Evolutionary conservation across 2,113 vertebrate genomes (phyloP), one percentile per base, ranked within the genome.

Genomic region (Lepus timidus): DNA sequence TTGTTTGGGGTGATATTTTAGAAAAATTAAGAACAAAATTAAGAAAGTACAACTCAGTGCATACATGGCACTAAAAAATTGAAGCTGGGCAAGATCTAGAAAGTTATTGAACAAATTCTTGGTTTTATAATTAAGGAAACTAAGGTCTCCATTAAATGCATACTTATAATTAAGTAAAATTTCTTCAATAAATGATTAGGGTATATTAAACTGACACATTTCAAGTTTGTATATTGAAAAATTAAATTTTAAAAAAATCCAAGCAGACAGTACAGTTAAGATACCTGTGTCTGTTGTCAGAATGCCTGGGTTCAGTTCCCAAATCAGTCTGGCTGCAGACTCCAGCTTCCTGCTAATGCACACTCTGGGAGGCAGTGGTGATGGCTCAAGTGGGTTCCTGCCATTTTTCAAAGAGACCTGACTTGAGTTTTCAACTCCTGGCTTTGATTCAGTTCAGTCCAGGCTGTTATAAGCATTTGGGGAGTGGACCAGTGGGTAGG

Each of bases 91-190:
- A 10, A 4, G 36, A 88, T 5, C 17, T 68, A 2, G 14, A 39
- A 29, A 17, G 1, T 17, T 52, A 44, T 52, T 4, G 27, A n/a
- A 49, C 1, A 62, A 27, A 12, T 3, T 89, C 14, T 33, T 74
- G 19, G 2, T 39, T 93, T 90, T 76, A 73, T 64, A 85, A 82
- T 65, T 79, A 84, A 88, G 29, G 74, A 90, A 90, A 67, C 19
- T 71, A 39, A 93, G 73, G 7, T 31, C 25, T 4, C 27, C 61
- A 78, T 74, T 85, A 64, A 58, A 68, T 91, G 12, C 90, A 39
- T 73, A 64, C 11, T 70, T 68, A 49, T 61, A 95, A 91, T 49
- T 19, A 79, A n/a, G 9, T 31, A 85, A 51, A 27, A 13, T 20
- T 0, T 4, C 27, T 33, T 49, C 62, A 52, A 2, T 81, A 78